These are phyloP conservation scores for Auanema sp. DNA, from an alignment of 2,888 invertebrate species.

Conservation along the genomic window DNA sequence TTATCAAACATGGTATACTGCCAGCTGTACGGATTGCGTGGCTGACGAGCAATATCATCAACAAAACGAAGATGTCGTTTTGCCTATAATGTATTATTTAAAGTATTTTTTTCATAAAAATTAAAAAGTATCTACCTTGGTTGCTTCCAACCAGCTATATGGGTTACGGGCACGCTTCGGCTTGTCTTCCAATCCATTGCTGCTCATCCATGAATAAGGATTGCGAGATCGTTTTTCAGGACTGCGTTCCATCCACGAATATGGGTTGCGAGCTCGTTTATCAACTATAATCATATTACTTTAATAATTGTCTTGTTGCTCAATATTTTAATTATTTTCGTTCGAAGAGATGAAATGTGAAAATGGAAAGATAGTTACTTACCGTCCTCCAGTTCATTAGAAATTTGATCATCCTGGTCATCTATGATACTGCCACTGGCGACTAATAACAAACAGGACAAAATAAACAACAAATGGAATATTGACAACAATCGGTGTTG, in stretches of 20 bases:
- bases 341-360: no score
- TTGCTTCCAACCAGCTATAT: slow-evolving; percentile 22
- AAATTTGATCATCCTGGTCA: no score
- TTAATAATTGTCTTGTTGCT: no score
- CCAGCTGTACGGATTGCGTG: slow-evolving; percentile 23
- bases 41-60: slow-evolving; percentile 13
- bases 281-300: slow-evolving; percentile 9
- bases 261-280: slow-evolving; percentile 18
- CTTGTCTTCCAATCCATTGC: slow-evolving; percentile 8
- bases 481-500: no score
- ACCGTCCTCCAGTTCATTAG: no score
- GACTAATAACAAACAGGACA: no score
- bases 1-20: slow-evolving; percentile 25
- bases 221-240: slow-evolving; percentile 11
- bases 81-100: slow-evolving; percentile 3
- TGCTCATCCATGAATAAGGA: slow-evolving; percentile 18
- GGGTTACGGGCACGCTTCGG: slow-evolving; percentile 14
- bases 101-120: neutral
- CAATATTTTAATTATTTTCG: no score
- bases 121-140: neutral
- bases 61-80: slow-evolving; percentile 14
- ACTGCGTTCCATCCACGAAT: slow-evolving; percentile 10
- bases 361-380: no score
- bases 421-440: no score
- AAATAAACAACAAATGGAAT: no score